These are phyloP conservation scores for Propithecus coquereli DNA, from an alignment of 2,113 vertebrate species.

Conservation along the genomic window DNA sequence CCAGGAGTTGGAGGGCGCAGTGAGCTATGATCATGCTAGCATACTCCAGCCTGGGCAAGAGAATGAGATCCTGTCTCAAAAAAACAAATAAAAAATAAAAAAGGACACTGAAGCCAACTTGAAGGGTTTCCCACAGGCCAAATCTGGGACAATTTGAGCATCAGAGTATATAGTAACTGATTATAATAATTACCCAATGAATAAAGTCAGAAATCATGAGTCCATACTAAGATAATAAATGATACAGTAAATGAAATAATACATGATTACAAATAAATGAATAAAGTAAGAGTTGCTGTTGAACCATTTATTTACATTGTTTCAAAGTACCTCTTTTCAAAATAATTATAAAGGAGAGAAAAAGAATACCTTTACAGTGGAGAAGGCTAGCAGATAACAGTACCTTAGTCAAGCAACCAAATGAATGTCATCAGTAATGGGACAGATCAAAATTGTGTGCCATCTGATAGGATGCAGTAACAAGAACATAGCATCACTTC, in stretches of 20 bases:
- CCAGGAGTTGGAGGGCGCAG: too few relatives aligned
- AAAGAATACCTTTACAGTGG: background rate
- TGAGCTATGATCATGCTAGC: too few relatives aligned
- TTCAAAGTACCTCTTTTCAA: background rate
- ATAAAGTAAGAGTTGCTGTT: background rate
- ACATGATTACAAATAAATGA: background rate
- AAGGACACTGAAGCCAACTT: background rate
- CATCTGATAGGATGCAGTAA: background rate
- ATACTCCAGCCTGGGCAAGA: too few relatives aligned
- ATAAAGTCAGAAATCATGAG: background rate
- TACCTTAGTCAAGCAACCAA: background rate
- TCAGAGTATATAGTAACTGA: background rate
- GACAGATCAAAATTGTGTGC: background rate
- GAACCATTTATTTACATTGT: background rate
- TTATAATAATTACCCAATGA: background rate
- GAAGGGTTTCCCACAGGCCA: background rate
- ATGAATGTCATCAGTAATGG: background rate
- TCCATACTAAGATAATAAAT: background rate
- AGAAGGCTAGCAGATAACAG: background rate
- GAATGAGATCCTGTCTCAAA: too few relatives aligned
- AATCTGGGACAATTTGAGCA: background rate
- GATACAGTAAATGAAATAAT: background rate
- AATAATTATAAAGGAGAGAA: background rate
- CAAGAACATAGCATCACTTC: background rate
- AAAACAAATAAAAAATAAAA: too few relatives aligned